Evolutionary conservation across 1,140 invertebrate species (phyloP), one percentile per base, ranked within the genome.

Genomic region (Armadillidium nasatum): DNA sequence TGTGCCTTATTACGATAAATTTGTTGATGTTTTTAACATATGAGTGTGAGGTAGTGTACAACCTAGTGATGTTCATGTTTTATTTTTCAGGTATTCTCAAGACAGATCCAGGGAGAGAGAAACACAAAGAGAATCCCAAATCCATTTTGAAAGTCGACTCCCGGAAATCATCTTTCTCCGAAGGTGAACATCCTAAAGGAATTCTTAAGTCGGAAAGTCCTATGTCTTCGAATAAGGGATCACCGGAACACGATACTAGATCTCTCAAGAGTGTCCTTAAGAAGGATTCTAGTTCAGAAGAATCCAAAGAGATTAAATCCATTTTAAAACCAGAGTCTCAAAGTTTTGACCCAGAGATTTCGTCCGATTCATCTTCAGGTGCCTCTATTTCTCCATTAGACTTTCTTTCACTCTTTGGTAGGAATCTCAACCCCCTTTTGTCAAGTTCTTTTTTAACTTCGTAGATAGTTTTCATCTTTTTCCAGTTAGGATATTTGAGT

Each of bases 121-220:
- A 19, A 19, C 11, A 13, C 7, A 60, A 60, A 60, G 50, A 60
- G 2, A 60, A 7, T 19, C 50, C 50, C 50, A 60, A 60, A 7
- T 60, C 50, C 7, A 60, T 60, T 60, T 19, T 60, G 50, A 60
- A 60, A 7, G 11, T 19, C 1, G 50, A 60, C 11, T 60, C 50
- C 11, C 50, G 50, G 50, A 60, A 60, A 19, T 60, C 50, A 2
- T 60, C 50, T 60, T 60, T 60, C 11, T 60, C 50, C 19, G 50
- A 60, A 60, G 50, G 50, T 2, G 50, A 60, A 33, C 50, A 60
- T 19, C 50, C 50, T 60, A 60, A 19, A 60, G 50, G 50, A 13
- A 60, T 60, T 60, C 19, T 60, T 1, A 60, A 60, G 50, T 60
- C 50, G 11, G 50, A 60, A 60, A 60, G 50, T 60, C 50, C 50